Conservation (phyloP, 2,888 invertebrate genomes). For the Noctuana brunneofusca region DNA sequence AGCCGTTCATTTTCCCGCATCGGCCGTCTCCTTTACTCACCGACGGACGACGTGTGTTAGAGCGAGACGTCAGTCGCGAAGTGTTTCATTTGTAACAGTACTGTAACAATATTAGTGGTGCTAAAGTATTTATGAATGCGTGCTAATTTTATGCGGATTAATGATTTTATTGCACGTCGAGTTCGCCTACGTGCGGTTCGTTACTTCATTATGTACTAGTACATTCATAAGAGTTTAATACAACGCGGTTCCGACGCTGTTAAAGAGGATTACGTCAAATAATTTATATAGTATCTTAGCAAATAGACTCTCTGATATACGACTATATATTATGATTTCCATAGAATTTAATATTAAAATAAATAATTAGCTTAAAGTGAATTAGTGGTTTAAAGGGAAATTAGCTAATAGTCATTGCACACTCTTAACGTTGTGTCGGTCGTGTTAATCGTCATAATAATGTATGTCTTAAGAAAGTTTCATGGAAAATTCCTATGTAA, state of each 20-base stretch:
- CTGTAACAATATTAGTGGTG: conserved; percentile 37
- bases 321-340: too few relatives aligned
- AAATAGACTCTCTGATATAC: too few relatives aligned
- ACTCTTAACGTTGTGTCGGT: too few relatives aligned
- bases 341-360: too few relatives aligned
- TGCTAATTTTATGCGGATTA: conserved; percentile 34
- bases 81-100: conserved; percentile 39
- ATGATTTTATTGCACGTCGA: conserved; percentile 32
- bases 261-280: conserved; percentile 3
- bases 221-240: conserved; percentile 19
- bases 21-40: conserved; percentile 37
- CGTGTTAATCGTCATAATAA: too few relatives aligned
- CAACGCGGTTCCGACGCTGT: background rate
- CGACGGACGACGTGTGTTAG: conserved; percentile 13
- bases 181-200: conserved; percentile 21
- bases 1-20: conserved; percentile 8
- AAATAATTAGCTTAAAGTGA: too few relatives aligned
- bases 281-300: too few relatives aligned
- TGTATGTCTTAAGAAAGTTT: too few relatives aligned
- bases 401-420: too few relatives aligned
- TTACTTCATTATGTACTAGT: conserved; percentile 12
- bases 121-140: conserved; percentile 35
- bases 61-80: conserved; percentile 37
- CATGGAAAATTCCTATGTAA: too few relatives aligned
- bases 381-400: too few relatives aligned